Evolutionary conservation across 37 sponge, comb jelly and placozoan species (phyloP), one percentile per base, ranked within the genome.

Genomic region (Agelas oroides): DNA sequence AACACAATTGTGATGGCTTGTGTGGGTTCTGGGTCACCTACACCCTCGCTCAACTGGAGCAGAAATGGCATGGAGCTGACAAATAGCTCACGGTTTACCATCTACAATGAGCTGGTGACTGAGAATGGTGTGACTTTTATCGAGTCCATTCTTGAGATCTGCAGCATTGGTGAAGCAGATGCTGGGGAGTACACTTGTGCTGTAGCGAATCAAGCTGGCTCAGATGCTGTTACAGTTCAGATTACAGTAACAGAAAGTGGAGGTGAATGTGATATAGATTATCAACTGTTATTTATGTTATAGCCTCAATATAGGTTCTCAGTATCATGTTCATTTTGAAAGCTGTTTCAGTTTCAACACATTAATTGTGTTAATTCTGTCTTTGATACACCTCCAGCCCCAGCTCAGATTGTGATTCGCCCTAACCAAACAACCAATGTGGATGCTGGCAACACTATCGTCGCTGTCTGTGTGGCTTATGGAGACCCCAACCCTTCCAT

Each of bases 1-100:
- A 61, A 71, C 25, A 82, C 82, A 59, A 33, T 61, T 27, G 25
- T 72, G 15, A 40, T 82, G 5, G n/a, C 28, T 2, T 82, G 82
- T 60, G 73, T 71, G 8, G 82, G 35, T 0, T 62, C 32, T 58
- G 81, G 81, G 1, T 6, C 27, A 15, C 72, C 71, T 8, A n/a
- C 2, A n/a, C 59, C 71, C 6, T 17, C 58, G 18, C 57, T 80
- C 21, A 57, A 70, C 12, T 80, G 81, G 81, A 24, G 20, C 60
- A 59, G 23, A 16, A 31, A 82, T 71, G 82, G 73, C 3, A 35
- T 28, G 46, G 17, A 37, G 15, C 35, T 82, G 21, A 19, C 41
- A 24, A 68, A 68, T 33, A 31, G 8, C n/a, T n/a, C n/a, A n/a
- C n/a, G n/a, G n/a, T n/a, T n/a, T n/a, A n/a, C n/a, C n/a, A n/a